Conservation (phyloP, 1,140 invertebrate genomes). For the Bombus superbus region DNA sequence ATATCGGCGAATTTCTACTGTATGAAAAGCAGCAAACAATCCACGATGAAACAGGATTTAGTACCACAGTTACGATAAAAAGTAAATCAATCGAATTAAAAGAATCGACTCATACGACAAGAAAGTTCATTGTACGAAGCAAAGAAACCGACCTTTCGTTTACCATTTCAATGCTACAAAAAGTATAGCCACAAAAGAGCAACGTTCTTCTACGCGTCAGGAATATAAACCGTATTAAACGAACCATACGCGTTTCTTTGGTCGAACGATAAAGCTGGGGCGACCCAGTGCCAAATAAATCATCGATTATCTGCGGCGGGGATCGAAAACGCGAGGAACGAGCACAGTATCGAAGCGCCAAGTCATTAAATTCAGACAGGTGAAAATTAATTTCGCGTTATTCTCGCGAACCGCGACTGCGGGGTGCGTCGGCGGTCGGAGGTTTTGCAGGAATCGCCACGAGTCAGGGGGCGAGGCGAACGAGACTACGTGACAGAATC, state of each 20-base stretch:
- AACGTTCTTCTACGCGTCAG: background rate
- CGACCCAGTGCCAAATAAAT: slow-evolving; percentile 21
- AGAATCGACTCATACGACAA: too few species aligned
- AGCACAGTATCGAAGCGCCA: slow-evolving; percentile 7
- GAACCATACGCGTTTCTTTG: background rate
- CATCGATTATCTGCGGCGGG: slow-evolving; percentile 21
- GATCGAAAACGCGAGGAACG: slow-evolving; percentile 6
- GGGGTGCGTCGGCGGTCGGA: background rate
- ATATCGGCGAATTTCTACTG: too few species aligned
- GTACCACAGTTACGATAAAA: too few species aligned
- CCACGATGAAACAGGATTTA: too few species aligned
- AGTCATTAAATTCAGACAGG: slow-evolving; percentile 42
- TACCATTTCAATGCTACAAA: background rate
- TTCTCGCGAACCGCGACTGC: slow-evolving; percentile 17
- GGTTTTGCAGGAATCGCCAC: too few species aligned
- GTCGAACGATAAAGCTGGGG: background rate
- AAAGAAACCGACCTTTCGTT: background rate
- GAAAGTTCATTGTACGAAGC: too few species aligned
- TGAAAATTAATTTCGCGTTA: slow-evolving; percentile 62
- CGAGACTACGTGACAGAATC: slow-evolving; percentile 56
- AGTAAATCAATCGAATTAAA: background rate
- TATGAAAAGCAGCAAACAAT: too few species aligned
- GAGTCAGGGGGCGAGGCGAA: slow-evolving; percentile 19
- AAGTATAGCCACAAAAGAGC: accelerated
- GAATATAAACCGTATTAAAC: background rate